Conservation (phyloP, 2,888 invertebrate species). For the Drosophila vallismaia region DNA sequence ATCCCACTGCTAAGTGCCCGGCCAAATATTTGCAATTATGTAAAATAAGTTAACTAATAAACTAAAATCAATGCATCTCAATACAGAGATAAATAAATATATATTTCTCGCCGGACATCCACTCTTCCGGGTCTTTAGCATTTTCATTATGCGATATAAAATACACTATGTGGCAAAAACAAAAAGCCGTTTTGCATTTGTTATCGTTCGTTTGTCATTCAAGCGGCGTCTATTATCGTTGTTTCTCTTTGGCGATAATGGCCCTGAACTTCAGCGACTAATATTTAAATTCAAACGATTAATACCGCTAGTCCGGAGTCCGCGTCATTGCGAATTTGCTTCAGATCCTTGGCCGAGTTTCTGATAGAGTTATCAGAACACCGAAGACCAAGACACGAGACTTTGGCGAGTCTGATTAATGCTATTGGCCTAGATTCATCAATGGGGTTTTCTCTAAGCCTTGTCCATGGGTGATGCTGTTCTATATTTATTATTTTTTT, state of each 20-base stretch:
- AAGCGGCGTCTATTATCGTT: conserved; percentile 35
- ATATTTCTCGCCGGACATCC: conserved; percentile 5
- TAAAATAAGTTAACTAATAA: conserved; percentile 16
- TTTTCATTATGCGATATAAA: conserved; percentile 14
- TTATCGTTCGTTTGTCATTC: conserved; percentile 47
- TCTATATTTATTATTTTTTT: conserved; percentile 1
- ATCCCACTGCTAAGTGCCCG: conserved; percentile 44
- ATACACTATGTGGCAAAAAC: conserved; percentile 24
- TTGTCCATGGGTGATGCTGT: conserved; percentile 7
- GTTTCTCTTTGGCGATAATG: conserved; percentile 56
- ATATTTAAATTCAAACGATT: conserved; percentile 23
- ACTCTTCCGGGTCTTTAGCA: conserved; percentile 64
- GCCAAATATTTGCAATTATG: conserved; percentile 47
- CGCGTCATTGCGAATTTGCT: conserved; percentile 22
- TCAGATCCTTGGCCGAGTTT: conserved; percentile 67
- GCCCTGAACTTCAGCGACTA: conserved; percentile 68
- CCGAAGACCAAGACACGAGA: conserved; percentile 11
- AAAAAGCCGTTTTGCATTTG: conserved; percentile 58
- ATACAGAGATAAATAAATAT: conserved; percentile 1
- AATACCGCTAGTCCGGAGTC: conserved; percentile 44
- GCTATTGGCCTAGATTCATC: conserved; percentile 55
- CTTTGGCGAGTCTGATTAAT: conserved; percentile 26
- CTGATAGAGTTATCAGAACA: conserved; percentile 56
- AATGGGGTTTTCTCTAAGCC: neutral
- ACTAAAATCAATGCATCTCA: conserved; percentile 37